These are phyloP conservation scores for Arge pagana DNA, from an alignment of 2,888 invertebrate genomes.

Conservation along the genomic window DNA sequence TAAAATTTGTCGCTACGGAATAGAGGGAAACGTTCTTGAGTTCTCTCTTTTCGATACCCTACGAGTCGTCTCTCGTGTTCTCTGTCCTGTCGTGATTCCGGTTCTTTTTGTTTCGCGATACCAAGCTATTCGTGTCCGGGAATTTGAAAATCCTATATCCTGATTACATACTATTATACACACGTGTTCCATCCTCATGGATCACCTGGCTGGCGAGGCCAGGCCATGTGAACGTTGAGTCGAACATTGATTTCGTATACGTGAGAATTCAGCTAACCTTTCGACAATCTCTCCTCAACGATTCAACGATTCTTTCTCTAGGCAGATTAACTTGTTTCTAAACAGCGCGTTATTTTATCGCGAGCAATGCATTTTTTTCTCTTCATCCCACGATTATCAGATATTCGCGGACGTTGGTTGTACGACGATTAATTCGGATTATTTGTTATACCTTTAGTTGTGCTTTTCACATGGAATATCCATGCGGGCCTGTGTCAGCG, in stretches of 20 bases:
- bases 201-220: too few relatives aligned
- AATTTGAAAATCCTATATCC: slow-evolving; percentile 41
- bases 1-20: slow-evolving; percentile 1
- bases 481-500: slow-evolving; percentile 15
- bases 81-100: not conserved
- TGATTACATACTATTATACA: slow-evolving; percentile 11
- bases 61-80: too few relatives aligned
- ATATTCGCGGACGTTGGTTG: slow-evolving; percentile 29
- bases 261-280: slow-evolving; percentile 1
- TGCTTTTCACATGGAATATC: slow-evolving; percentile 1
- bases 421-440: slow-evolving; percentile 6
- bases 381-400: slow-evolving; percentile 35
- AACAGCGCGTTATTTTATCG: not conserved
- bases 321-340: not conserved
- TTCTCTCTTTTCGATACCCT: too few relatives aligned
- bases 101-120: not conserved
- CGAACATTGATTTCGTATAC: slow-evolving; percentile 14
- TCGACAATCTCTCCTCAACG: not conserved
- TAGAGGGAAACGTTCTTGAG: not conserved
- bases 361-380: not conserved
- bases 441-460: slow-evolving; percentile 15
- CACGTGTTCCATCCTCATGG: slow-evolving; percentile 9
- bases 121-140: slow-evolving; percentile 27
- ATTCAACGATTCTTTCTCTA: not conserved
- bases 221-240: too few relatives aligned